Evolutionary conservation across 1,140 invertebrate species (phyloP).

Genomic region (Delia radicum): DNA sequence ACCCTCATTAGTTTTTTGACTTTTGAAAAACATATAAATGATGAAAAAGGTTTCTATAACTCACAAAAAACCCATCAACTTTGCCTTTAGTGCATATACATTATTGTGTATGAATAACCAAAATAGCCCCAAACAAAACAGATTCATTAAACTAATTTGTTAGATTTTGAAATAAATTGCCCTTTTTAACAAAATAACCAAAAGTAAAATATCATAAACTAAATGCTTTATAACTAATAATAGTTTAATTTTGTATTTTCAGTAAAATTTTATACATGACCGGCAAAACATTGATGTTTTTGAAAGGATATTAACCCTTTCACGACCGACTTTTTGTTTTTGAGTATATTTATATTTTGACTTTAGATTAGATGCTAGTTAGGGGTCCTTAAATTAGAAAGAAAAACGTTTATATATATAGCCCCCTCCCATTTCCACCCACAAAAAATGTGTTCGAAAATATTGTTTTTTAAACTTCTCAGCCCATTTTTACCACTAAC

Average conservation of each 20-base stretch:
- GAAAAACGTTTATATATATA: too few species aligned
- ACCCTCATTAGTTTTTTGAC: background rate
- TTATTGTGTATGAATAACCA: background rate
- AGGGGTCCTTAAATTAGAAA: too few species aligned
- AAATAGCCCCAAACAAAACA: background rate
- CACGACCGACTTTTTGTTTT: too few species aligned
- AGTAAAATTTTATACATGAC: too few species aligned
- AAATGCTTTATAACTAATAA: background rate
- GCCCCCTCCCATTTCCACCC: too few species aligned
- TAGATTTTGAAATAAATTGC: background rate
- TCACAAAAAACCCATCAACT: background rate
- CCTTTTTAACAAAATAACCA: background rate
- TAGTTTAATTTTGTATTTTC: background rate
- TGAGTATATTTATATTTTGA: too few species aligned
- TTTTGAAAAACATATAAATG: background rate
- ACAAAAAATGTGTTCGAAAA: too few species aligned
- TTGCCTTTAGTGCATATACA: background rate
- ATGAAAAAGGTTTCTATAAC: background rate
- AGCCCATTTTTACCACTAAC: too few species aligned
- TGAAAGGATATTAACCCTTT: too few species aligned
- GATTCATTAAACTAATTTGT: background rate
- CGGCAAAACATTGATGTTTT: too few species aligned
- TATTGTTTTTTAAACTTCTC: too few species aligned
- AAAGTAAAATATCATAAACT: background rate
- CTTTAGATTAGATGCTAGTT: too few species aligned